phyloP scores from a whole-genome alignment of 2,797 vertebrate species.

The Urosaurus nigricauda region DNA sequence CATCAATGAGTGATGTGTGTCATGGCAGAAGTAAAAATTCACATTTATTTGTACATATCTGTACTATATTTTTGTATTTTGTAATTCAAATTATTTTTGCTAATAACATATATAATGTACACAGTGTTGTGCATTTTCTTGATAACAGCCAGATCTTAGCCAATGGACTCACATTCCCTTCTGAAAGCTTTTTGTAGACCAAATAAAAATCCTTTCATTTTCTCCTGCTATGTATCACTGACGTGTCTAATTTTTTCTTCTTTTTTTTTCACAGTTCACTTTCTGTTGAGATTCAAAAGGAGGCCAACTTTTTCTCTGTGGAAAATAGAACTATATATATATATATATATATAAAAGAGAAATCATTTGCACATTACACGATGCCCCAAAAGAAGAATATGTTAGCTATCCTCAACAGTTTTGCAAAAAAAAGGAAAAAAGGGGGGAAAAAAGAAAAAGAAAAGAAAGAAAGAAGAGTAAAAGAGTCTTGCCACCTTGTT shows the following conservation, averaged over 20 bases:
- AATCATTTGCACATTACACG: background rate
- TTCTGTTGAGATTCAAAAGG: background rate
- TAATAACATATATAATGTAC: background rate
- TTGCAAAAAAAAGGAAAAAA: no score
- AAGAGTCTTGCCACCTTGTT: background rate
- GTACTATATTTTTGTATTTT: background rate
- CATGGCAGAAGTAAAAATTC: background rate
- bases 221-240: background rate
- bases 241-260: background rate
- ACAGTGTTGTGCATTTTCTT: background rate
- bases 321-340: no score
- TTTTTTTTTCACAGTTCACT: background rate
- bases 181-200: background rate
- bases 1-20: background rate
- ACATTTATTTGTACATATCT: background rate
- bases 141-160: slow-evolving; percentile 4
- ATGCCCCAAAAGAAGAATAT: background rate
- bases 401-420: background rate
- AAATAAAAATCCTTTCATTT: background rate
- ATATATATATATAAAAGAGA: no score
- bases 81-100: background rate
- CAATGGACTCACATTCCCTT: background rate
- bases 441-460: no score
- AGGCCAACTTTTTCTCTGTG: no score
- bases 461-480: no score